Base-by-base conservation (phyloP, 2,113 vertebrate species). In the Galbula dea region DNA sequence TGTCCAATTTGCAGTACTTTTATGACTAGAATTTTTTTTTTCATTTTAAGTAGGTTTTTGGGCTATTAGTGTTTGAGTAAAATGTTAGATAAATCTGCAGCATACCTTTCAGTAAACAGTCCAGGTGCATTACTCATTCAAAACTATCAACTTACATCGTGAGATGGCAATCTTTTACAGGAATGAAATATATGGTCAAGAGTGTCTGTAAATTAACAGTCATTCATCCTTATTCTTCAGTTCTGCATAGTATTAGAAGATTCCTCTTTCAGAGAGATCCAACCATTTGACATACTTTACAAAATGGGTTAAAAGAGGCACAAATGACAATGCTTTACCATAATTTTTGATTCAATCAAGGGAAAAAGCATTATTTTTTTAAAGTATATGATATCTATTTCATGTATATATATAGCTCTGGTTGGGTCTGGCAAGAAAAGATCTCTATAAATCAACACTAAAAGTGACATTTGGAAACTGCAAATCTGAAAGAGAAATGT, bases 391-490 rank as follows among this genome's bases (percentile, higher is more conserved):
- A 20, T 73, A 82, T 65, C 74, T 83, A 4, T 86, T 88, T 93
- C 27, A 36, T 82, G 36, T 71, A 72, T 72, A 75, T 69, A 26
- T 89, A 73, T 69, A 88, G 51, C 49, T 92, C 41, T 67, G 82
- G 37, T 89, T 79, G 39, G 23, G 49, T 85, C 65, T 89, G 69
- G 49, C 7, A 11, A 93, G 57, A 77, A 90, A 93, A 86, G 30
- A 37, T 52, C 18, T 86, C 29, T 68, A 62, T 94, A 94, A 96
- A 96, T 91, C 95, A 90, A 66, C 77, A 94, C 41, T 74, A 71
- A 67, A 88, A 62, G 15, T 93, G 94, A 87, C 94, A 94, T 96
- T 95, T 94, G 92, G 82, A 94, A 92, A 89, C 71, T 62, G 71
- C 41, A 80, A 91, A 83, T 90, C 63, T 92, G 63, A 96, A 90